phyloP scores from a whole-genome alignment of 2,113 vertebrate species.

The Hiodon tergisus region DNA sequence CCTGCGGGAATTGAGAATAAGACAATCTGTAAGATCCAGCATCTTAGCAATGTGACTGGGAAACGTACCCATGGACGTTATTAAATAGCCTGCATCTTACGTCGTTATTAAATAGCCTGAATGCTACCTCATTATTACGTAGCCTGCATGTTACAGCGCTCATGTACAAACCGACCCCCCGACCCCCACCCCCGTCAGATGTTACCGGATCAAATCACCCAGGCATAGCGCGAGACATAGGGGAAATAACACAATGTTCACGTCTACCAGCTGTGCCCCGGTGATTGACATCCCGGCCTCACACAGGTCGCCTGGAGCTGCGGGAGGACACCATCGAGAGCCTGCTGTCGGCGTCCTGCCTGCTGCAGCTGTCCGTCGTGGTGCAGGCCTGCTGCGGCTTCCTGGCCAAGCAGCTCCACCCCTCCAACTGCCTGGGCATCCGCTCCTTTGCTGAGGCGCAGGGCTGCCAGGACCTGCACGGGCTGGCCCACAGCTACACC shows the following conservation, averaged over 20 bases:
- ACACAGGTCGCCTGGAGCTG: slow-evolving; percentile 84
- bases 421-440: slow-evolving; percentile 96
- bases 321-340: slow-evolving; percentile 95
- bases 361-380: slow-evolving; percentile 90
- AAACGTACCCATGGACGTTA: no score
- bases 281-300: slow-evolving; percentile 6
- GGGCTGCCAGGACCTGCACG: slow-evolving; percentile 90
- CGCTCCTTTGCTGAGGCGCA: slow-evolving; percentile 93
- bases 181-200: no score
- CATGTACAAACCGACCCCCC: no score
- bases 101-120: no score
- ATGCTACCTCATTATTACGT: no score
- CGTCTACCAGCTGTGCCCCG: no score
- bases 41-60: neutral
- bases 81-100: no score
- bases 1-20: neutral
- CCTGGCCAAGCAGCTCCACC: slow-evolving; percentile 95
- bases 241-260: neutral
- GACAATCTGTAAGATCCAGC: no score
- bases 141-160: no score
- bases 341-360: slow-evolving; percentile 88
- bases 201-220: no score
- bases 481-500: slow-evolving; percentile 87
- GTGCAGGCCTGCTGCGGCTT: slow-evolving; percentile 95
- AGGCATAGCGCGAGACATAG: no score